These are phyloP conservation scores for Ophion ventricosus DNA, from an alignment of 2,888 invertebrate genomes.

Conservation along the genomic window DNA sequence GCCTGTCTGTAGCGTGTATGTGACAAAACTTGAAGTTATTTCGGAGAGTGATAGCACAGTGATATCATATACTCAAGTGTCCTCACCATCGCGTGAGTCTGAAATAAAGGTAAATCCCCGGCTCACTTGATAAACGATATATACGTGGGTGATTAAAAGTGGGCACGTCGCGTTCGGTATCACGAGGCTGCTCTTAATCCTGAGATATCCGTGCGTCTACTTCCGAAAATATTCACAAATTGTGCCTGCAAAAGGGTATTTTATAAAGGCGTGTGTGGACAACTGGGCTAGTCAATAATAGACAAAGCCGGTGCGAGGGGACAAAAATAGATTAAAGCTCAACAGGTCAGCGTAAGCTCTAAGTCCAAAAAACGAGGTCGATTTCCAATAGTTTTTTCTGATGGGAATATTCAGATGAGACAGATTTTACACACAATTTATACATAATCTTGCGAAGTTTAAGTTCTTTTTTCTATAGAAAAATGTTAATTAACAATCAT, in stretches of 20 bases:
- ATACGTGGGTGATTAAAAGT: neutral
- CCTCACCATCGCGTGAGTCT: neutral
- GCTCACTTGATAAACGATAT: neutral
- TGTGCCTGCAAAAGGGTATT: too few relatives aligned
- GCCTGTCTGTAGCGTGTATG: neutral
- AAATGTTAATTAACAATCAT: too few relatives aligned
- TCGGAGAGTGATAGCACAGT: conserved; percentile 11
- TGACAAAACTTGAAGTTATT: conserved; percentile 1
- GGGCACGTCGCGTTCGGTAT: neutral
- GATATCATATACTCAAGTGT: neutral
- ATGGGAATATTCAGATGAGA: neutral
- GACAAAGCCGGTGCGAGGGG: neutral
- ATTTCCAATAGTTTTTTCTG: neutral
- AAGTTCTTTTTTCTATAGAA: neutral
- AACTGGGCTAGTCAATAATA: neutral
- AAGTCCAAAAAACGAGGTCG: too few relatives aligned
- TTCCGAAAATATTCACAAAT: neutral
- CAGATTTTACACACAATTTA: neutral
- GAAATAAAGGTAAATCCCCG: conserved; percentile 28
- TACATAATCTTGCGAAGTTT: neutral
- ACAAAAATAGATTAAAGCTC: too few relatives aligned
- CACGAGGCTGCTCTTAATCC: neutral
- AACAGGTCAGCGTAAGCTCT: too few relatives aligned
- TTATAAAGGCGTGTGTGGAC: neutral
- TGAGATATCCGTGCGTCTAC: neutral